Evolutionary conservation across 1,140 invertebrate genomes (phyloP).

Genomic region (Drosophila biarmipes): DNA sequence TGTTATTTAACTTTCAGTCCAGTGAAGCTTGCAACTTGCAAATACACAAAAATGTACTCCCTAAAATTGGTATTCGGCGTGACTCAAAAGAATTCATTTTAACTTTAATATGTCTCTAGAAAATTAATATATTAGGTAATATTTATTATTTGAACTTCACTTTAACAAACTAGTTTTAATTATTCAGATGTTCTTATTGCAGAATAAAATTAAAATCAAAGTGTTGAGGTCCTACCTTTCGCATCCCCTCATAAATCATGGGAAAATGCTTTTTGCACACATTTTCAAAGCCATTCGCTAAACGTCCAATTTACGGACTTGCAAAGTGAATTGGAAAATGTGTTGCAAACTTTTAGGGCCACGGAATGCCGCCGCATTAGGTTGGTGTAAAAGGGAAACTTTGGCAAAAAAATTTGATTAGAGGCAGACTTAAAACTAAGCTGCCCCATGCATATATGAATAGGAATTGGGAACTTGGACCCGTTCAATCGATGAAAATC

Average conservation of each 20-base stretch:
- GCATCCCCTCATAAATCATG: slow-evolving; percentile 30
- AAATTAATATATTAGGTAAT: too few relatives aligned
- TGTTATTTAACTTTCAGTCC: too few relatives aligned
- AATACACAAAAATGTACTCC: too few relatives aligned
- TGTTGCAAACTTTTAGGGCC: slow-evolving; percentile 25
- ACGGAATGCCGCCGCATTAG: slow-evolving; percentile 40
- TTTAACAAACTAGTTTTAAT: too few relatives aligned
- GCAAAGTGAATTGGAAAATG: slow-evolving; percentile 50
- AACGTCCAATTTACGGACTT: slow-evolving; percentile 38
- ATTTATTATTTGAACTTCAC: too few relatives aligned
- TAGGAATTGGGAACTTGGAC: slow-evolving; percentile 36
- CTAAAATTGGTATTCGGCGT: too few relatives aligned
- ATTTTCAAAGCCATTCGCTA: slow-evolving; percentile 1
- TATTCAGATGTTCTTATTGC: background rate
- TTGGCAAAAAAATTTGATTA: slow-evolving; percentile 66
- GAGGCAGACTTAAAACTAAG: slow-evolving; percentile 62
- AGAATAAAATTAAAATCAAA: slow-evolving; percentile 6
- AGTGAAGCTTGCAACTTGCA: too few relatives aligned
- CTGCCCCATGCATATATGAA: slow-evolving; percentile 41
- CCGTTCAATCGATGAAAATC: slow-evolving; percentile 57
- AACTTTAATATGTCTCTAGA: too few relatives aligned
- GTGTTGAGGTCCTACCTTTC: slow-evolving; percentile 12
- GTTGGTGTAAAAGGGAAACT: slow-evolving; percentile 22
- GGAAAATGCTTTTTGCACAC: slow-evolving; percentile 8
- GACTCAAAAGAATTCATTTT: too few relatives aligned